Evolutionary conservation across 2,888 invertebrate species (phyloP).

Genomic region (Orthosia gothica): DNA sequence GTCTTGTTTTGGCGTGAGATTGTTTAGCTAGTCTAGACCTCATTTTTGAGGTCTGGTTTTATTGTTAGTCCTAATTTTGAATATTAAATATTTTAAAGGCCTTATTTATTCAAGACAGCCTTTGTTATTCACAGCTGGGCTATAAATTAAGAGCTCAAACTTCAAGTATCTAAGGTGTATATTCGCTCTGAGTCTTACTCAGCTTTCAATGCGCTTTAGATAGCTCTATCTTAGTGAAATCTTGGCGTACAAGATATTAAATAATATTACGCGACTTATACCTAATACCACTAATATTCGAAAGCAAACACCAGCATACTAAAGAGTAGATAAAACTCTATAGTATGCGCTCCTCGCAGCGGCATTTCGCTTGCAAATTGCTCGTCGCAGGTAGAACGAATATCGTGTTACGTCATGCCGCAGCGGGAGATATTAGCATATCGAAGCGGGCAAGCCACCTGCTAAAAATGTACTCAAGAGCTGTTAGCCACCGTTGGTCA

Average conservation of each 20-base stretch:
- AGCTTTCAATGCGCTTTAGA: conserved; percentile 6
- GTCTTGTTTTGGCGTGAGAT: conserved; percentile 6
- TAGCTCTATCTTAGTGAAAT: not conserved
- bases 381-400: conserved; percentile 77
- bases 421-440: conserved; percentile 77
- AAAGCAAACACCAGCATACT: conserved; percentile 46
- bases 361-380: conserved; percentile 84
- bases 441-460: conserved; percentile 74
- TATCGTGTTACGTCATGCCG: conserved; percentile 78
- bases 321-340: conserved; percentile 63
- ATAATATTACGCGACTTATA: conserved; percentile 24
- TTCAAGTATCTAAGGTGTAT: conserved; percentile 23
- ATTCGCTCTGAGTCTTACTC: conserved; percentile 1
- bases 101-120: conserved; percentile 15
- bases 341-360: conserved; percentile 70
- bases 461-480: conserved; percentile 74
- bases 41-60: conserved; percentile 2
- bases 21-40: conserved; percentile 12
- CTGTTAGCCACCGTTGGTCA: conserved; percentile 58
- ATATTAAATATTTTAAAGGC: conserved; percentile 15
- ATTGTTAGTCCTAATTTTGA: conserved; percentile 10
- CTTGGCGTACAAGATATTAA: conserved; percentile 26
- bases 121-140: conserved; percentile 14
- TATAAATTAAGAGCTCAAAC: conserved; percentile 18
- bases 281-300: conserved; percentile 29